phyloP scores from a whole-genome alignment of 2,797 vertebrate genomes.

The Rhinoraja longicauda region DNA sequence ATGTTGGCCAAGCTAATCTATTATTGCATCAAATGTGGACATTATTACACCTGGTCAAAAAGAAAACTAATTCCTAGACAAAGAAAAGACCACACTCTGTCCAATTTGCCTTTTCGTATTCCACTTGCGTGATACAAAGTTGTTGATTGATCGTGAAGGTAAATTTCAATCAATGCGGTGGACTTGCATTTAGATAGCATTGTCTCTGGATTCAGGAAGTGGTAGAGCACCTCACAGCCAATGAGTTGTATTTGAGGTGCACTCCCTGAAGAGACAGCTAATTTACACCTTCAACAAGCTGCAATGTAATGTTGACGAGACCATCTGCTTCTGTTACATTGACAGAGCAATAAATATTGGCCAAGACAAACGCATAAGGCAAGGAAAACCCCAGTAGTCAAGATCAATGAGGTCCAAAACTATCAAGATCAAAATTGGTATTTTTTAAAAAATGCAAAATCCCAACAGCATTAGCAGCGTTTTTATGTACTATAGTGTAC shows the following conservation, averaged over 20 bases:
- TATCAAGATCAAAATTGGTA: neutral
- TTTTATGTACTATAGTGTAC: neutral
- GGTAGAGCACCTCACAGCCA: no score
- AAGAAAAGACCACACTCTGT: neutral
- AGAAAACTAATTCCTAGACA: neutral
- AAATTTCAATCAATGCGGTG: neutral
- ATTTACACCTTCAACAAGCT: no score
- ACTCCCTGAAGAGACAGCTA: no score
- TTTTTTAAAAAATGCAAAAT: neutral
- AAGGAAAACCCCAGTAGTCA: neutral
- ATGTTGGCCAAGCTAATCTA: no score
- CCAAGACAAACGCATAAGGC: neutral
- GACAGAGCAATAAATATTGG: no score
- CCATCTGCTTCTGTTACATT: no score
- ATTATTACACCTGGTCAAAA: neutral
- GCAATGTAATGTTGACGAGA: no score
- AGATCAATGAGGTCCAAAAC: neutral
- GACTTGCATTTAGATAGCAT: no score
- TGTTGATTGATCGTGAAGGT: neutral
- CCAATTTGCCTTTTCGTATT: neutral
- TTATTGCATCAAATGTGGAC: neutral
- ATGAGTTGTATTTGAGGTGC: no score
- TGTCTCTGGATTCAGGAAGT: no score
- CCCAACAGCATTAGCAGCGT: neutral
- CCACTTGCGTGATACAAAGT: neutral